phyloP scores from a whole-genome alignment of 2,113 vertebrate species.

The Pedionomus torquatus region DNA sequence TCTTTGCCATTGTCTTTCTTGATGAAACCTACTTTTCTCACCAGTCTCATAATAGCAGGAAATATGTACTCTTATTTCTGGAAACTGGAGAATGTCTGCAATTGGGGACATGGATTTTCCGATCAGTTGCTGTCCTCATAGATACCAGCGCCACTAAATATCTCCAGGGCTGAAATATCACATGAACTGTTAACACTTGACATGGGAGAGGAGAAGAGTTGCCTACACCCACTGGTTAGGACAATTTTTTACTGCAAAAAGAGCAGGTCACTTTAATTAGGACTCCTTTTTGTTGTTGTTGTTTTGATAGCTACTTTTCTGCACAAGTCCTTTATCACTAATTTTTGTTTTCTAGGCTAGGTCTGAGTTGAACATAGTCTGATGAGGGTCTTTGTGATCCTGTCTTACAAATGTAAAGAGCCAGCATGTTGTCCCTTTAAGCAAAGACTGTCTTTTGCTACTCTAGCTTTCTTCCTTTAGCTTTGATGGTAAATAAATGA shows the following conservation, averaged over 20 bases:
- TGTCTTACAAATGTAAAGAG: background rate
- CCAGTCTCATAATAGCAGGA: background rate
- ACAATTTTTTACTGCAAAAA: background rate
- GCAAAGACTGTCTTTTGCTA: background rate
- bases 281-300: background rate
- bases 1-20: background rate
- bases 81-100: background rate
- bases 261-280: background rate
- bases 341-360: background rate
- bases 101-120: background rate
- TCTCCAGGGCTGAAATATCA: background rate
- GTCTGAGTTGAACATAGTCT: background rate
- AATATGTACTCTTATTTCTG: background rate
- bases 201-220: background rate
- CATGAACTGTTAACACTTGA: background rate
- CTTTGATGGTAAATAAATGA: constrained; percentile 19
- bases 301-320: background rate
- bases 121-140: background rate
- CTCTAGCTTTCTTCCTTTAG: background rate
- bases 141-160: background rate
- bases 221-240: background rate
- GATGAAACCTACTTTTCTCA: background rate
- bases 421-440: background rate
- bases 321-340: background rate
- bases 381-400: background rate